Conservation (phyloP, 2,888 invertebrate species). For the Eristalis pertinax region DNA sequence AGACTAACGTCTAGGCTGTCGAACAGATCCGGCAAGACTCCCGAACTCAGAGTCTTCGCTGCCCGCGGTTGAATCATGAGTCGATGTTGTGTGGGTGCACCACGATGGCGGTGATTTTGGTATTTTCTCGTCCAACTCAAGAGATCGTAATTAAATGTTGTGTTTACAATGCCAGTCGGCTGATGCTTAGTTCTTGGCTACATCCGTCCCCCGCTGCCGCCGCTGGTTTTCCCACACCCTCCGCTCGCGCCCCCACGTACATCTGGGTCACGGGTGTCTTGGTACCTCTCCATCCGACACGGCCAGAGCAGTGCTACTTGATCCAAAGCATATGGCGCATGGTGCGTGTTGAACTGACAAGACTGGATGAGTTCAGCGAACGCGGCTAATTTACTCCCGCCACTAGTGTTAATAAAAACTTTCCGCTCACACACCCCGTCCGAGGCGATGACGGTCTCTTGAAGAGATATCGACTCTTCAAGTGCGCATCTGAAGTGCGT, state of each 20-base stretch:
- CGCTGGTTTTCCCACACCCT: not conserved
- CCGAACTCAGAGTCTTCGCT: conserved; percentile 3
- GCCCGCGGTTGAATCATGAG: conserved; percentile 15
- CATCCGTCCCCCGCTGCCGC: not conserved
- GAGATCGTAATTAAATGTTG: conserved; percentile 46
- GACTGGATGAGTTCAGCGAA: conserved; percentile 22
- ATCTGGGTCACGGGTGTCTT: conserved; percentile 46
- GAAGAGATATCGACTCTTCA: not conserved
- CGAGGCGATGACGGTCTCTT: not conserved
- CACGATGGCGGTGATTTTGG: conserved; percentile 8
- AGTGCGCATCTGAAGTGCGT: conserved; percentile 35
- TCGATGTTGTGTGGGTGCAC: conserved; percentile 47
- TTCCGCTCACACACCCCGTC: conserved; percentile 9
- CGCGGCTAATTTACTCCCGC: conserved; percentile 28
- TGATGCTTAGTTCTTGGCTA: not conserved
- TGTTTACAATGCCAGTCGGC: conserved; percentile 49
- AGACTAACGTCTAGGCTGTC: conserved; percentile 47
- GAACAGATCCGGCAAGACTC: conserved; percentile 35
- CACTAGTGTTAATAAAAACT: conserved; percentile 59
- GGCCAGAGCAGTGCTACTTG: conserved; percentile 8
- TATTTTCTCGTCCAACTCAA: conserved; percentile 18
- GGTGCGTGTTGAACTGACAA: conserved; percentile 28
- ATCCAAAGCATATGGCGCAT: conserved; percentile 58
- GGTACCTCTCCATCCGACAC: not conserved
- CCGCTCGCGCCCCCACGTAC: not conserved